These are phyloP conservation scores for Manis crassicaudata DNA, from an alignment of 2,797 vertebrate genomes.

Conservation along the genomic window DNA sequence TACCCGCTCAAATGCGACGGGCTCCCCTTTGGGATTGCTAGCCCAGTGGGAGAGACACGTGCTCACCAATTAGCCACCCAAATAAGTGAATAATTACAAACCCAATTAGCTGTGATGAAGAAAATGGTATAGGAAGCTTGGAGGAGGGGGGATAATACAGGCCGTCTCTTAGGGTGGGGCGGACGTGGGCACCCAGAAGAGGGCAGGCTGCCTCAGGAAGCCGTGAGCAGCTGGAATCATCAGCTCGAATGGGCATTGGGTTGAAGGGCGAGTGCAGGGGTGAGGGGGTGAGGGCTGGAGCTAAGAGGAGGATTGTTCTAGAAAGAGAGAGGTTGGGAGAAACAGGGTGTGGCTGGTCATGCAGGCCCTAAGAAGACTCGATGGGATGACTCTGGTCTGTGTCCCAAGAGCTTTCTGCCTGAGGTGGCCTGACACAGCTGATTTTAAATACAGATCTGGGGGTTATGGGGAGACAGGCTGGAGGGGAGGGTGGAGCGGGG, in stretches of 20 bases:
- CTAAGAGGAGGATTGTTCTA: background rate
- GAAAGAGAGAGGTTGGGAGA: background rate
- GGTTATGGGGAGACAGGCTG: background rate
- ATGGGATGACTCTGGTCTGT: background rate
- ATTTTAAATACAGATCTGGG: background rate
- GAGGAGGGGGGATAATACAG: rapidly evolving
- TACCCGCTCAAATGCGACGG: background rate
- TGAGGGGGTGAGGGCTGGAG: background rate
- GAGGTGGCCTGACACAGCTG: background rate
- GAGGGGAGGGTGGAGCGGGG: background rate
- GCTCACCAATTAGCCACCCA: background rate
- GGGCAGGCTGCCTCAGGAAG: background rate
- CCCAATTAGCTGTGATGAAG: background rate
- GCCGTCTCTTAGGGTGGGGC: too few relatives aligned
- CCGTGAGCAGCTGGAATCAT: rapidly evolving
- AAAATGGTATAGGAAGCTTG: background rate
- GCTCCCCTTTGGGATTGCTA: background rate
- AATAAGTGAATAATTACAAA: background rate
- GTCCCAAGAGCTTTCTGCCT: background rate
- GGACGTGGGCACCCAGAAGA: background rate
- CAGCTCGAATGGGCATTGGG: background rate
- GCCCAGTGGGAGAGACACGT: background rate
- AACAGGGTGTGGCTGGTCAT: background rate
- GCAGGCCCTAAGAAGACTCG: background rate
- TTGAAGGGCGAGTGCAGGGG: background rate